These are phyloP conservation scores for Uria lomvia DNA, from an alignment of 2,113 vertebrate species.

Conservation along the genomic window DNA sequence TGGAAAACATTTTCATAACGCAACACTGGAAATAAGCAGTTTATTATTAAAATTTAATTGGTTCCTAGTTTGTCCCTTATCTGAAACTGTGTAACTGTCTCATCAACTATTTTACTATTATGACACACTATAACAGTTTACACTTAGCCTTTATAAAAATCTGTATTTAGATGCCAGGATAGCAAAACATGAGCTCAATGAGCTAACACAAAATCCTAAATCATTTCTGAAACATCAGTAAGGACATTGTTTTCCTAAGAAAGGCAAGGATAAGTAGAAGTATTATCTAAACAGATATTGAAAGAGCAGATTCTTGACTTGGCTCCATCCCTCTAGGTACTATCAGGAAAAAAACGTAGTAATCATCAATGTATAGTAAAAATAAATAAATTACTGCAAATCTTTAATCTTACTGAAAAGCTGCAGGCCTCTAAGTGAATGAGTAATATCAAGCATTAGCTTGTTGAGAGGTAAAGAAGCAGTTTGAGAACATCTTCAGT, in stretches of 20 bases:
- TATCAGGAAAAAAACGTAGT: not conserved
- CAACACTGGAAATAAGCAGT: not conserved
- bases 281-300: not conserved
- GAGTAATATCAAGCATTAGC: not conserved
- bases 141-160: not conserved
- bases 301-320: not conserved
- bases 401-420: constrained; percentile 1
- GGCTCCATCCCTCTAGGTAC: not conserved
- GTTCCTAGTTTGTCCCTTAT: not conserved
- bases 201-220: not conserved
- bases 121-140: not conserved
- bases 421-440: not conserved
- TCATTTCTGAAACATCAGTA: not conserved
- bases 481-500: not conserved
- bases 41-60: not conserved
- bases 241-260: not conserved
- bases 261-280: not conserved
- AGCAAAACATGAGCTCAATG: not conserved
- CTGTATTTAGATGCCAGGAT: not conserved
- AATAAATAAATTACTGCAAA: constrained; percentile 12
- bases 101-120: not conserved
- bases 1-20: not conserved
- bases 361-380: not conserved
- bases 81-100: not conserved
- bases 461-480: not conserved